Evolutionary conservation across 2,888 invertebrate genomes (phyloP).

Genomic region (Tachina lurida): DNA sequence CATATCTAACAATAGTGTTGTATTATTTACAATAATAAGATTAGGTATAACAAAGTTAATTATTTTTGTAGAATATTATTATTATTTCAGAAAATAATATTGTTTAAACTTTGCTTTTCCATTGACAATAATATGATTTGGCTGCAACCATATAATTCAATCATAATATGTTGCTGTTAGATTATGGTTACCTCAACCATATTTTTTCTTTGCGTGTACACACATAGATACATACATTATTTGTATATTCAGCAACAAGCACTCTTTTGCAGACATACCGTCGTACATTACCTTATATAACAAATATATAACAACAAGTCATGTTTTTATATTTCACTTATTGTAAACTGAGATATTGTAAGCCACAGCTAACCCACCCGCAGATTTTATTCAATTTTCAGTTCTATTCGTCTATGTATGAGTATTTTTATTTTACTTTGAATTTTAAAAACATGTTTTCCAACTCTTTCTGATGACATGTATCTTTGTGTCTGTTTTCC

Average conservation of each 20-base stretch:
- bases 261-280: background rate
- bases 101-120: too few species aligned
- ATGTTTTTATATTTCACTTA: background rate
- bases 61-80: too few species aligned
- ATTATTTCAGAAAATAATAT: too few species aligned
- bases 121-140: too few species aligned
- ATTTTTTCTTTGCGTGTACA: too few species aligned
- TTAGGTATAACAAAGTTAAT: too few species aligned
- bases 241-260: background rate
- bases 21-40: too few species aligned
- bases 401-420: background rate
- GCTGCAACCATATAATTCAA: too few species aligned
- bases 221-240: background rate
- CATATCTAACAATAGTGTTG: too few species aligned
- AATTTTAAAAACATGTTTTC: slow-evolving; percentile 6
- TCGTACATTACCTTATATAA: background rate
- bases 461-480: background rate
- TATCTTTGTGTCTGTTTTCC: background rate
- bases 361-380: slow-evolving; percentile 51
- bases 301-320: background rate
- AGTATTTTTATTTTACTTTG: slow-evolving; percentile 22
- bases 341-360: slow-evolving; percentile 14
- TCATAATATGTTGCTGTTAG: too few species aligned
- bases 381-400: slow-evolving; percentile 64
- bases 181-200: too few species aligned